Base-by-base conservation (phyloP, 2,797 vertebrate genomes). In the Cyclopterus lumpus region DNA sequence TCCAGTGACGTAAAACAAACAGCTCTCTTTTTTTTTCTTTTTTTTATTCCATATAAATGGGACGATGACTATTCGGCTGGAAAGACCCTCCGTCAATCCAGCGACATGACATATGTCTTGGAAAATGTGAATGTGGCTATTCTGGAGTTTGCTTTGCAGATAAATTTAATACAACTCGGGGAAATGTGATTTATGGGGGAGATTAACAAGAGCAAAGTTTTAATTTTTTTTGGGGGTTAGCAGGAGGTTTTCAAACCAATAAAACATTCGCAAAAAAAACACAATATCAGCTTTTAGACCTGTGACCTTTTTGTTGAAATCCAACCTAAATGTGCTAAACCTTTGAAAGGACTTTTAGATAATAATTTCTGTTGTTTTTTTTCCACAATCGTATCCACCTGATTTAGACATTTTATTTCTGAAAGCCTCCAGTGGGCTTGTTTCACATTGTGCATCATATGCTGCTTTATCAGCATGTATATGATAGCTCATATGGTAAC, bases 1-100 rank as follows among this genome's bases (percentile, higher is more conserved):
- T 80, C 58, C 74, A 71, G 44, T 72, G 61, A 74, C 68, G 68
- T 80, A 63, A 77, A 88, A 71, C 77, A 77, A 81, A 83, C 76
- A 38, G 28, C 42, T 61, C 34, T n/a, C n/a, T n/a, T n/a, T n/a
- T n/a, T 54, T 71, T 79, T 63, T 49, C n/a, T n/a, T n/a, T 54
- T 71, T 79, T 63, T 49, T 28, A 67, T 54, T 65, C 32, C 51
- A 42, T 54, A 62, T 16, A 76, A 81, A 79, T 30, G 51, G 48
- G 87, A 75, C 77, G 77, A 75, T 86, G 77, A 40, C 46, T 66
- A n/a, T 10, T 32, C 36, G n/a, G 57, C 63, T 78, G 48, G 46
- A 81, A 68, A 54, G 66, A 61, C n/a, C 46, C 12, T 5, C 61
- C 5, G 15, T 77, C 71, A 70, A 40, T 81, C 66, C 66, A 68